phyloP scores from a whole-genome alignment of 2,888 invertebrate genomes.

The Napeogenes sylphis region DNA sequence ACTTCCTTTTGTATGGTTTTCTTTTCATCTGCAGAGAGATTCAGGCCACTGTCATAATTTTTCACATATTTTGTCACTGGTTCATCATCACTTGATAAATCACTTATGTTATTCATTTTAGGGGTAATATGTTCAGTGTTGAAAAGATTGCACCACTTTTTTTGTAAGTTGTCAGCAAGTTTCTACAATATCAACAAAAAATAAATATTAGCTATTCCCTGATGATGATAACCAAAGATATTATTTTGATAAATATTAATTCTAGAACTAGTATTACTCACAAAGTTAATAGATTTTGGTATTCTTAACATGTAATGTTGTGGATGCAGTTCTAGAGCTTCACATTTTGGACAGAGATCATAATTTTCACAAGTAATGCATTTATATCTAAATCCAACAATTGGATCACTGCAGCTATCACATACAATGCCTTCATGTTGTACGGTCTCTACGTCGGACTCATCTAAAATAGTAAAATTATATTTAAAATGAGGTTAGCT shows the following conservation, averaged over 20 bases:
- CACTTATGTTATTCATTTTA: conserved; percentile 32
- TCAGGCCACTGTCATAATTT: conserved; percentile 50
- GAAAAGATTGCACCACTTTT: conserved; percentile 49
- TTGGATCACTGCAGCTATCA: conserved; percentile 81
- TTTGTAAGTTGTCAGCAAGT: conserved; percentile 48
- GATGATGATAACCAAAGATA: not conserved
- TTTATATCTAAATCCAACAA: conserved; percentile 89
- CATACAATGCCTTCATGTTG: conserved; percentile 81
- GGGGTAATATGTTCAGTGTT: conserved; percentile 39
- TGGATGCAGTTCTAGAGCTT: conserved; percentile 80
- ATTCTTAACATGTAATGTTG: conserved; percentile 88
- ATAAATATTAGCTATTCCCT: not conserved
- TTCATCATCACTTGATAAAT: conserved; percentile 56
- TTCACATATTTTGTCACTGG: conserved; percentile 61
- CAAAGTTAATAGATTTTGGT: conserved; percentile 64
- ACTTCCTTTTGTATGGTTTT: conserved; percentile 50
- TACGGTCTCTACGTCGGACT: conserved; percentile 33
- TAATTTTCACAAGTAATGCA: conserved; percentile 88
- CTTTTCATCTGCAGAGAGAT: conserved; percentile 56
- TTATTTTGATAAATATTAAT: not conserved
- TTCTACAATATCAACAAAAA: conserved; percentile 41
- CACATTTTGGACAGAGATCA: conserved; percentile 88
- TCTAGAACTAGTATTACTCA: conserved; percentile 37
- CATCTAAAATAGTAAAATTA: conserved; percentile 30
- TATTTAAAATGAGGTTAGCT: not conserved